These are phyloP conservation scores for Hypena proboscidalis DNA, from an alignment of 2,888 invertebrate species.

Conservation along the genomic window DNA sequence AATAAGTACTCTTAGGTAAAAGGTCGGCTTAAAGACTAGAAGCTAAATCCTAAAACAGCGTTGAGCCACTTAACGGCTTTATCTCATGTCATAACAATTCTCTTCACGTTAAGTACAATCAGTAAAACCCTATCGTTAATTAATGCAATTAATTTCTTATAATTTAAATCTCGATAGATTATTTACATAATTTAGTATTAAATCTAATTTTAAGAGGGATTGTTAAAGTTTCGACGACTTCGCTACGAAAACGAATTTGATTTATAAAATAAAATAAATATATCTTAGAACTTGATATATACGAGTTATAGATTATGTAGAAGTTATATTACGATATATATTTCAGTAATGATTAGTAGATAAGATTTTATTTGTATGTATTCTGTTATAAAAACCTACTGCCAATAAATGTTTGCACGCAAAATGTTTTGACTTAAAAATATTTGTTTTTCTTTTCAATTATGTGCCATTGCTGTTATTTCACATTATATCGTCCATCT, in stretches of 20 bases:
- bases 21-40: too few species aligned
- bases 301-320: constrained; percentile 13
- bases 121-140: constrained; percentile 37
- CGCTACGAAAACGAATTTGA: constrained; percentile 23
- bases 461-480: constrained; percentile 64
- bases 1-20: too few species aligned
- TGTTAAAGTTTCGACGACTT: constrained; percentile 34
- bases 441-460: constrained; percentile 24
- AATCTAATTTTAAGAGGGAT: constrained; percentile 42
- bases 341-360: constrained; percentile 19
- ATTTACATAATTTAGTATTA: constrained; percentile 38
- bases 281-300: not conserved
- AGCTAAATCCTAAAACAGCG: too few species aligned
- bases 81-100: too few species aligned
- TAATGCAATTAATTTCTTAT: constrained; percentile 70
- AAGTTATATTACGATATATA: constrained; percentile 25
- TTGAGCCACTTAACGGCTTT: too few species aligned
- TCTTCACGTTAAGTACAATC: constrained; percentile 71
- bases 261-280: constrained; percentile 11
- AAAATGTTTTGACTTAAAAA: constrained; percentile 24
- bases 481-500: constrained; percentile 29
- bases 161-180: constrained; percentile 74
- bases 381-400: constrained; percentile 28
- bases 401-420: constrained; percentile 34
- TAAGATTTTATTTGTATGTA: constrained; percentile 22